Evolutionary conservation across 2,797 vertebrate genomes (phyloP).

Genomic region (Decapterus maruadsi): DNA sequence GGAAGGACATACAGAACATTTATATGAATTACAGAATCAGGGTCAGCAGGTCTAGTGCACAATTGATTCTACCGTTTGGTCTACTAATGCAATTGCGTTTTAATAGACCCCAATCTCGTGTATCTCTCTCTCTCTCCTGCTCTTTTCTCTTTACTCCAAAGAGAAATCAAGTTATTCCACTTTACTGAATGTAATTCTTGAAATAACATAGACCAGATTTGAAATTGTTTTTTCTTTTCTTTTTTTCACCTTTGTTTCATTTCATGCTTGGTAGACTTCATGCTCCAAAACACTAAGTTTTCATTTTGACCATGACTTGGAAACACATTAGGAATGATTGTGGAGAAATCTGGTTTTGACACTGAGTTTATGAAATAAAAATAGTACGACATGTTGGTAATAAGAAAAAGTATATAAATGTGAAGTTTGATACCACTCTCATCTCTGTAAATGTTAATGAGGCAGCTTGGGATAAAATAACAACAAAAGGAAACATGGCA

Average conservation of each 20-base stretch:
- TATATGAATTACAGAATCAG: slow-evolving; percentile 58
- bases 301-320: not conserved
- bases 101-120: slow-evolving; percentile 66
- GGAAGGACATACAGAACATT: slow-evolving; percentile 55
- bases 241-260: slow-evolving; percentile 21
- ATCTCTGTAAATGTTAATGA: not conserved
- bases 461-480: not conserved
- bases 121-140: slow-evolving; percentile 12
- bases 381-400: not conserved
- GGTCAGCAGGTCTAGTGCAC: slow-evolving; percentile 59
- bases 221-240: not conserved
- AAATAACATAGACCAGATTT: slow-evolving; percentile 6
- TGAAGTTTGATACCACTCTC: not conserved
- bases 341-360: not conserved
- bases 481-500: not conserved
- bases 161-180: slow-evolving; percentile 37
- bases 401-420: too few relatives aligned
- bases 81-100: slow-evolving; percentile 67
- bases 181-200: slow-evolving; percentile 27
- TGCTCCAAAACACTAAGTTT: slow-evolving; percentile 4
- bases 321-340: slow-evolving; percentile 10
- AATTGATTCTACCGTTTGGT: slow-evolving; percentile 59
- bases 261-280: slow-evolving; percentile 25
- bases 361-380: slow-evolving; percentile 11
- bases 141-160: slow-evolving; percentile 12